Conservation (phyloP, 2,113 vertebrate species). For the Abramis brama region DNA sequence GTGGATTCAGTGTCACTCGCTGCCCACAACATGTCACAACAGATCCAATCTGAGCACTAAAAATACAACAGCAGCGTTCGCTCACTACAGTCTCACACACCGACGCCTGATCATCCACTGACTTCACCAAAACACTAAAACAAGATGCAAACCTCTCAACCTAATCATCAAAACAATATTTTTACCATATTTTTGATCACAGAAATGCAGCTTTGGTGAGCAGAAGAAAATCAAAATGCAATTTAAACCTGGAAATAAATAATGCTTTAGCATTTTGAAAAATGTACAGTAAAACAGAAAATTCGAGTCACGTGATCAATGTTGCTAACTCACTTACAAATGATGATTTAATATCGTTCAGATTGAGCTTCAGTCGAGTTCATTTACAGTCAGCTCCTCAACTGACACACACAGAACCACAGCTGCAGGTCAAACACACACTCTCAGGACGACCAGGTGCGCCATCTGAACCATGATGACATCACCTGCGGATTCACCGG, state of each 20-base stretch:
- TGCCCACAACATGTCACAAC: slow-evolving; percentile 24
- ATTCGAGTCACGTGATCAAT: too few relatives aligned
- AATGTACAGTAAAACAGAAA: too few relatives aligned
- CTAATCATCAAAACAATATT: background rate
- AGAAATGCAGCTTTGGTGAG: too few relatives aligned
- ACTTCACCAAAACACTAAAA: background rate
- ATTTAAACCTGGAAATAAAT: too few relatives aligned
- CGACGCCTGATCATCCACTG: background rate
- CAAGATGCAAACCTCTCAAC: background rate
- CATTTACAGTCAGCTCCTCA: too few relatives aligned
- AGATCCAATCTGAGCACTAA: background rate
- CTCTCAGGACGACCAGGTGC: background rate
- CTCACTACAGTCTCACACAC: too few relatives aligned
- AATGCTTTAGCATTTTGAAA: too few relatives aligned
- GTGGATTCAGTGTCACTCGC: background rate
- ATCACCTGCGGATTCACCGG: background rate
- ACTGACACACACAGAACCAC: background rate
- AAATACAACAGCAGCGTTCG: background rate
- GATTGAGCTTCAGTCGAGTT: too few relatives aligned
- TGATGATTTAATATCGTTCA: too few relatives aligned
- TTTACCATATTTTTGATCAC: too few relatives aligned
- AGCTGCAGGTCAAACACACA: slow-evolving; percentile 2
- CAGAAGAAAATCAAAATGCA: too few relatives aligned
- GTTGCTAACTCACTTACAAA: too few relatives aligned
- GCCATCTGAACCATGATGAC: background rate